Evolutionary conservation across 2,888 invertebrate genomes (phyloP).

Genomic region (Lasius platythorax): DNA sequence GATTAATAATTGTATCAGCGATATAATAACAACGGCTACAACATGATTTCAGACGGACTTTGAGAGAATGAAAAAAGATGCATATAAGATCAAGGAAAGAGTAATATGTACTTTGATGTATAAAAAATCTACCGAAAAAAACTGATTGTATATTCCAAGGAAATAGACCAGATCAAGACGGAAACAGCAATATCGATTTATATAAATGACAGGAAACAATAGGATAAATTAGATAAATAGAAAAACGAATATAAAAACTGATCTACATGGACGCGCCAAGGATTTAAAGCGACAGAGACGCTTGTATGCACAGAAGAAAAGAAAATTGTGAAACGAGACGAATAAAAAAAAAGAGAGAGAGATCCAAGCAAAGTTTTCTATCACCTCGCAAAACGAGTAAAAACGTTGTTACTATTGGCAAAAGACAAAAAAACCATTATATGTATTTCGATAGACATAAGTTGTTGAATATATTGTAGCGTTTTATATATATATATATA

Average conservation of each 20-base stretch:
- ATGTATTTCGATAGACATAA: conserved; percentile 36
- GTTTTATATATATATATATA: conserved; percentile 66
- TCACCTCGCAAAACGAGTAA: conserved; percentile 35
- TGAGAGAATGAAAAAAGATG: not conserved
- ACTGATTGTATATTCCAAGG: not conserved
- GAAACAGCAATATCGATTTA: conserved; percentile 7
- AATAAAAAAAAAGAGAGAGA: not conserved
- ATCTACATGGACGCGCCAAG: not conserved
- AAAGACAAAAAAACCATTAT: conserved; percentile 43
- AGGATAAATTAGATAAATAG: not conserved
- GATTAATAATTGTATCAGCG: not conserved
- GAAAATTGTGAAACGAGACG: conserved; percentile 20
- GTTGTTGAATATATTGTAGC: conserved; percentile 55
- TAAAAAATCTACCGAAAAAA: not conserved
- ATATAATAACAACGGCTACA: not conserved
- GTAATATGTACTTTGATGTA: not conserved
- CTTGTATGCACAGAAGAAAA: conserved; percentile 10
- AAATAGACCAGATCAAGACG: not conserved
- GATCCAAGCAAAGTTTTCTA: conserved; percentile 70
- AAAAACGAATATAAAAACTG: not conserved
- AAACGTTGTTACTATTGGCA: conserved; percentile 57
- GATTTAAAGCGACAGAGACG: conserved; percentile 23
- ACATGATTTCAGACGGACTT: not conserved
- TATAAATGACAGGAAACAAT: not conserved
- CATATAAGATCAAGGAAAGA: not conserved